These are phyloP conservation scores for Muricea muricata DNA, from an alignment of 92 coral and sea anemone genomes.

Conservation along the genomic window DNA sequence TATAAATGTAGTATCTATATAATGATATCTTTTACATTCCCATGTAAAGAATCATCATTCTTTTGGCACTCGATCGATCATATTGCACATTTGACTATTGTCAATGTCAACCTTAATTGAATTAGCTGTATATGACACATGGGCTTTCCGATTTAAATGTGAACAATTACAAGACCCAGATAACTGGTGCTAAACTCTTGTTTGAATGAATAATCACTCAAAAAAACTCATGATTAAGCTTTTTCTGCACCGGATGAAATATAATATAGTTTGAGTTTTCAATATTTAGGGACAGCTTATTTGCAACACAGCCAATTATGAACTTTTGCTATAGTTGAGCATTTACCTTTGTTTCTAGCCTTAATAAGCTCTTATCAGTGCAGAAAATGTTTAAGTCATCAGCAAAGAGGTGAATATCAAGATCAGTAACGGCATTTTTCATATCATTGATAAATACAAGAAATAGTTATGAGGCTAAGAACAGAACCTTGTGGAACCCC, in stretches of 20 bases:
- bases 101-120: too few relatives aligned
- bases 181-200: neutral
- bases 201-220: neutral
- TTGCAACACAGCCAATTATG: conserved; percentile 10
- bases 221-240: neutral
- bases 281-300: conserved; percentile 19
- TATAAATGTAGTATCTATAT: too few relatives aligned
- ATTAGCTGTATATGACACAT: too few relatives aligned
- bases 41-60: too few relatives aligned
- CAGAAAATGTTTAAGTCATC: neutral
- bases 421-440: neutral
- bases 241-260: conserved; percentile 21
- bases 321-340: neutral
- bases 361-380: conserved; percentile 4
- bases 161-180: neutral
- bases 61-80: too few relatives aligned
- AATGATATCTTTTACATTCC: too few relatives aligned
- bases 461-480: neutral
- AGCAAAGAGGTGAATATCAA: neutral
- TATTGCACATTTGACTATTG: too few relatives aligned
- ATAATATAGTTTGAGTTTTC: conserved; percentile 15
- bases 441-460: neutral
- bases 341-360: conserved; percentile 6
- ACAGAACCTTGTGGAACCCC: neutral
- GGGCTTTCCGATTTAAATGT: neutral